Percentiles rank a stretch among this genome's conserved stretches.
Evolutionary conservation across 92 coral and sea anemone genomes (phyloP).

Genomic region (Pocillopora meandrina): DNA sequence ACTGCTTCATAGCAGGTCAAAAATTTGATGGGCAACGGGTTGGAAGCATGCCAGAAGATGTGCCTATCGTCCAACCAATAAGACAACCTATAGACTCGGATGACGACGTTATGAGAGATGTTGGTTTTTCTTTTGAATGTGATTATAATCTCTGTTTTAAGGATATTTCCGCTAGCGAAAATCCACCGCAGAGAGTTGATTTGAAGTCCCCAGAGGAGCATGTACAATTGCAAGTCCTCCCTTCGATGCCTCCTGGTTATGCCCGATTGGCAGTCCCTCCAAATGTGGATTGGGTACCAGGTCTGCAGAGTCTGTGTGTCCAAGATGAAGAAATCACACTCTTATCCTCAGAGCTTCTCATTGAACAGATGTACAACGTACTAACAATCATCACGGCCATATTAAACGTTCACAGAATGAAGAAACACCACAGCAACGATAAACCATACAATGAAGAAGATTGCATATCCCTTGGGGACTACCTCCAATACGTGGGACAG

Average conservation of each 20-base stretch:
- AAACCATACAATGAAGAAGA: conserved; percentile 3
- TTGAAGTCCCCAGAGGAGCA: conserved; percentile 5
- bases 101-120: conserved; percentile 28
- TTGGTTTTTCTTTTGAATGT: conserved; percentile 46
- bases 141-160: conserved; percentile 60
- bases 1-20: conserved; percentile 47
- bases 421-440: conserved; percentile 10
- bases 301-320: conserved; percentile 35
- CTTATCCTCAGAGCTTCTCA: conserved; percentile 52
- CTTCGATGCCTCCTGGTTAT: conserved; percentile 31
- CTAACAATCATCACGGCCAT: conserved; percentile 49
- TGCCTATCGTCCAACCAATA: conserved; percentile 39
- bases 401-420: conserved; percentile 38
- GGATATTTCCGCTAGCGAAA: conserved; percentile 51
- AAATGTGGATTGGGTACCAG: conserved; percentile 25
- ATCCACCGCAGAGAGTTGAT: background rate
- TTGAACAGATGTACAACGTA: conserved; percentile 52
- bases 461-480: conserved; percentile 5
- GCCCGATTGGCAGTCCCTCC: conserved; percentile 29
- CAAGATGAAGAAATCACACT: conserved; percentile 8
- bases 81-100: conserved; percentile 30
- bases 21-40: conserved; percentile 34
- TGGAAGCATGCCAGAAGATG: conserved; percentile 58
- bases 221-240: conserved; percentile 32
- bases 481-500: conserved; percentile 54